Conservation (phyloP, 2,113 vertebrate genomes). For the Meles meles region DNA sequence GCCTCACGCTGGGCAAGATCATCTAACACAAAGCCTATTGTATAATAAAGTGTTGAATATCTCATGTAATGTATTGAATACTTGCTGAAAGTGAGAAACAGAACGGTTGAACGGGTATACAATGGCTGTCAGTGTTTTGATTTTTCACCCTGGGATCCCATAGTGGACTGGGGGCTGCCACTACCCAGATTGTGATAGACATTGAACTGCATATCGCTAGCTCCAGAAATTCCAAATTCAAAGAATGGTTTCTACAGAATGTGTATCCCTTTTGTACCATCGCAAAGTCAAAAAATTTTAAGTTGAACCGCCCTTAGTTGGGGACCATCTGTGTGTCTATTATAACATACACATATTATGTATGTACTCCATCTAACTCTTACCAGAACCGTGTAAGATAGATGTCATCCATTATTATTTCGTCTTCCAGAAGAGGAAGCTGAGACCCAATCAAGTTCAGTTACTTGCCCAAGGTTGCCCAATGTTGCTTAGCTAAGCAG, state of each 20-base stretch:
- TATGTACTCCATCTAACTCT: background rate
- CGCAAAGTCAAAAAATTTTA: background rate
- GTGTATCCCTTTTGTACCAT: background rate
- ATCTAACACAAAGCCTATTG: background rate
- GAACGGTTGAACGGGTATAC: background rate
- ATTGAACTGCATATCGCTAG: background rate
- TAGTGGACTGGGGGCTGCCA: background rate
- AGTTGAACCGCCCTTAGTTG: background rate
- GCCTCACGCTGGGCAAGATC: background rate
- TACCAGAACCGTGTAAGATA: background rate
- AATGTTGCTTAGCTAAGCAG: background rate
- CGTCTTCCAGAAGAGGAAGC: background rate
- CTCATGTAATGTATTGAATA: background rate
- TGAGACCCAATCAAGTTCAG: background rate
- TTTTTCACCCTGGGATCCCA: background rate
- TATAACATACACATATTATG: background rate
- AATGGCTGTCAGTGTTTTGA: background rate
- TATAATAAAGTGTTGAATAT: background rate
- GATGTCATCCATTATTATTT: background rate
- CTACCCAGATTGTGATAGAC: background rate
- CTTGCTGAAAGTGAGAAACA: background rate
- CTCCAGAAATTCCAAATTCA: background rate
- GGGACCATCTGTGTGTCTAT: background rate
- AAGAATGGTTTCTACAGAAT: background rate
- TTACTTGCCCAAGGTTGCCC: background rate